Evolutionary conservation across 2,797 vertebrate species (phyloP).

Genomic region (Cyprinodon diabolis): DNA sequence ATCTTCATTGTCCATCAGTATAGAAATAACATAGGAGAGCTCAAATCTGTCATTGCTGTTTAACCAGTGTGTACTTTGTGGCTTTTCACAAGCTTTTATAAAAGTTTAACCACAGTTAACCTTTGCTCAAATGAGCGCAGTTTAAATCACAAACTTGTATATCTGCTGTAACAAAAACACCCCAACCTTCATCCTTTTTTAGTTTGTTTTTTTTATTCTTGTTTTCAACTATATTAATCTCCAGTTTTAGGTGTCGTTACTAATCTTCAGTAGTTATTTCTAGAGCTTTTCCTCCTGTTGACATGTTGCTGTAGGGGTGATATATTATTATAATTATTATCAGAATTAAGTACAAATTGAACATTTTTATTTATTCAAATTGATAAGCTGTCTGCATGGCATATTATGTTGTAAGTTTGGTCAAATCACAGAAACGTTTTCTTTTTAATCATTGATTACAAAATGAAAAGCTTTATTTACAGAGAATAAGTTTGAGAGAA

Average conservation of each 20-base stretch:
- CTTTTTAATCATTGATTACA: not conserved
- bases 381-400: not conserved
- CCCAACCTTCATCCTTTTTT: not conserved
- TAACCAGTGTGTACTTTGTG: conserved; percentile 18
- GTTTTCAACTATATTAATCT: too few species aligned
- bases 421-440: not conserved
- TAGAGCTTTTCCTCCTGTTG: too few species aligned
- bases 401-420: not conserved
- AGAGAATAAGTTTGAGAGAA: not conserved
- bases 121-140: conserved; percentile 7
- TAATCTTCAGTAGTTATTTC: too few species aligned
- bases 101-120: conserved; percentile 41
- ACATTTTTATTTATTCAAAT: not conserved
- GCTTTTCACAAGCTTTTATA: conserved; percentile 1
- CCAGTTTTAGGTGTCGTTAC: too few species aligned
- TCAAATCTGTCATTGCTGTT: conserved; percentile 14
- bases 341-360: too few species aligned
- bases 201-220: too few species aligned
- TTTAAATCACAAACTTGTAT: not conserved
- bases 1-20: not conserved
- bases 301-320: too few species aligned
- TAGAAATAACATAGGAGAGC: not conserved
- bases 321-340: too few species aligned
- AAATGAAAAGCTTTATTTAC: not conserved
- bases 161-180: not conserved